Evolutionary conservation across 2,113 vertebrate genomes (phyloP), one percentile per base, ranked within the genome.

Genomic region (Mustela lutreola): DNA sequence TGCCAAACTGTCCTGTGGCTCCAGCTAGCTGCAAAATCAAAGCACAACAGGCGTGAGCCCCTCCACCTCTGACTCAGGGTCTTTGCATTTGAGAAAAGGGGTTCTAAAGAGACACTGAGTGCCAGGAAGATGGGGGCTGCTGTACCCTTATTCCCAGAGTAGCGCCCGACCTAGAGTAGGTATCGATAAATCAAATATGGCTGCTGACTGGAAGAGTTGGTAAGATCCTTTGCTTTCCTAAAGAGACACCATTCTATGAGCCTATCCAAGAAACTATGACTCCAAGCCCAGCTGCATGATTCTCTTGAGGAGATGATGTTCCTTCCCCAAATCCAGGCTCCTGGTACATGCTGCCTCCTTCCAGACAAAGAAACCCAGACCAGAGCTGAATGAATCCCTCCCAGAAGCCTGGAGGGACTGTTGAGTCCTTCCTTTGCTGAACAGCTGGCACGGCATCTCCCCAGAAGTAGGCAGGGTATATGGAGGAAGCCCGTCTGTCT

Each of bases 281-380:
- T 88, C 62, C 7, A 81, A 85, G 36, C 63, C 15, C 50, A 45
- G 14, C 12, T 45, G 73, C 31, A 31, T 33, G 31, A 82, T 3
- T 48, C 31, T 84, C 62, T 60, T 26, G 8, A 85, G 67, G 26
- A 80, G 58, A 67, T 26, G 39, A 65, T 6, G 1, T 24, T 24
- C 22, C 26, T 14, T 93, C 67, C 79, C 42, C 45, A 62, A 53
- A 87, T 31, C n/a, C 33, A 70, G n/a, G 53, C 11, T 76, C 1
- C 1, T 2, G 16, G 28, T 10, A 9, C 36, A 7, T 5, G 36
- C 36, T 73, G 7, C 65, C 6, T 7, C 5, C 5, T 24, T 18
- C 12, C 1, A 2, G 18, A 28, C 10, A 45, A 80, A n/a, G 70
- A 48, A 1, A 9, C n/a, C n/a, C 11, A 36, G 73, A 45, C 60